These are phyloP conservation scores for Popillia japonica DNA, from an alignment of 1,140 invertebrate species.

Conservation along the genomic window DNA sequence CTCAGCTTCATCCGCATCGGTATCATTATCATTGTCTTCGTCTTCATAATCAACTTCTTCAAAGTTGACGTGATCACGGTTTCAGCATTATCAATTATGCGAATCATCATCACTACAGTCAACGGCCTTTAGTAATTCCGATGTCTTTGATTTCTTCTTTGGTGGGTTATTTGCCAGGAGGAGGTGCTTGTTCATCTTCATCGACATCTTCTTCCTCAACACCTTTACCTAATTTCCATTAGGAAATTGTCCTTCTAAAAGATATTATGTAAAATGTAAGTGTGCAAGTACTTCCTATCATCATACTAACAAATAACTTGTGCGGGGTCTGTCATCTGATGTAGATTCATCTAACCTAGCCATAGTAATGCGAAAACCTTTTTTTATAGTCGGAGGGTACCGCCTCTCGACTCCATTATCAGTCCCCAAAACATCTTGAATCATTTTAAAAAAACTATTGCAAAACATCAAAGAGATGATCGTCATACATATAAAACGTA, in stretches of 20 bases:
- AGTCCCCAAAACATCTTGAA: too few species aligned
- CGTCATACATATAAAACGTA: too few species aligned
- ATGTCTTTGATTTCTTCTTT: constrained; percentile 51
- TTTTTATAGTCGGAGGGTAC: constrained; percentile 84
- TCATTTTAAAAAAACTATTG: too few species aligned
- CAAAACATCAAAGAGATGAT: too few species aligned
- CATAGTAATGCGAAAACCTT: constrained; percentile 87
- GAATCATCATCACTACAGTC: constrained; percentile 52
- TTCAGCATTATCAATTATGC: constrained; percentile 56
- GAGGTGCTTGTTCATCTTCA: constrained; percentile 49
- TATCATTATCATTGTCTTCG: constrained; percentile 64
- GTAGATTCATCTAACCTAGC: constrained; percentile 77
- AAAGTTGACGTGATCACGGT: constrained; percentile 57
- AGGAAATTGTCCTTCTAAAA: constrained; percentile 66
- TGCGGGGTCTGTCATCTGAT: constrained; percentile 68
- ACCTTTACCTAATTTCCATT: constrained; percentile 52
- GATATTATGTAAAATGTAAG: constrained; percentile 79
- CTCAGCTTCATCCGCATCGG: constrained; percentile 60
- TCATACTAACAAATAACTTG: constrained; percentile 82
- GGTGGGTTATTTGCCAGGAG: constrained; percentile 43
- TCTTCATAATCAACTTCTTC: constrained; percentile 64
- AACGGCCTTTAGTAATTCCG: constrained; percentile 50
- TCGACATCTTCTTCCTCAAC: constrained; percentile 56
- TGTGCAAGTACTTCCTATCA: constrained; percentile 77
- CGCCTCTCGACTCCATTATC: constrained; percentile 85